Evolutionary conservation across 1,140 invertebrate species (phyloP).

Genomic region (Paracyclopina nana): DNA sequence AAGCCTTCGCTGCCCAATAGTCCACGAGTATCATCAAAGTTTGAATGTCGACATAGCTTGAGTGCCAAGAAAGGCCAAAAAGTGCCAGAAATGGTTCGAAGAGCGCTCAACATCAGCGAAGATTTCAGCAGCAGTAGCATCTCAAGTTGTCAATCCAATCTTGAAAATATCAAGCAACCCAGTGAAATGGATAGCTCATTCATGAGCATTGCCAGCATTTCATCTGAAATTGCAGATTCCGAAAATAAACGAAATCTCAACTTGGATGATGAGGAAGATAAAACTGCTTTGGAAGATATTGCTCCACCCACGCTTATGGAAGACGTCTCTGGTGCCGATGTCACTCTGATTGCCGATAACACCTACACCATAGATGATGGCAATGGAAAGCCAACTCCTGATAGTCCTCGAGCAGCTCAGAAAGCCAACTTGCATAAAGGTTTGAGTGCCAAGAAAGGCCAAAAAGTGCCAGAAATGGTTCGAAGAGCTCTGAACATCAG

Average conservation of each 20-base stretch:
- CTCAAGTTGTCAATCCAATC: constrained; percentile 20
- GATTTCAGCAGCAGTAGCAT: constrained; percentile 21
- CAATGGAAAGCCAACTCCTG: neutral
- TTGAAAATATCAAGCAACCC: constrained; percentile 20
- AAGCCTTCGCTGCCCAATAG: neutral
- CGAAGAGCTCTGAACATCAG: constrained; percentile 13
- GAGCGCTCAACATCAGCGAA: constrained; percentile 18
- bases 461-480: constrained; percentile 14
- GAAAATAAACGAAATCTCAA: no score
- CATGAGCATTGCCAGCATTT: constrained; percentile 21
- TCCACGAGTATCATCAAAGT: neutral
- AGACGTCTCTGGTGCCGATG: neutral
- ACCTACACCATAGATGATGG: neutral
- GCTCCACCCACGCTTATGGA: neutral
- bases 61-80: constrained; percentile 7
- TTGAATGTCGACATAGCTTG: constrained; percentile 11
- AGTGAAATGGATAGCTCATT: constrained; percentile 19
- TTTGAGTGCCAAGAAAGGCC: constrained; percentile 9
- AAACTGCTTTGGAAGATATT: neutral
- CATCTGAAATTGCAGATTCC: constrained; percentile 18
- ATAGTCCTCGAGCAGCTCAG: neutral
- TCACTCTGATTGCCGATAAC: no score
- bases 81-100: constrained; percentile 15
- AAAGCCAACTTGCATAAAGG: neutral
- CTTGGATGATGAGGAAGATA: neutral